Evolutionary conservation across 2,888 invertebrate genomes (phyloP), one percentile per base, ranked within the genome.

Genomic region (Cephus rjabovi): DNA sequence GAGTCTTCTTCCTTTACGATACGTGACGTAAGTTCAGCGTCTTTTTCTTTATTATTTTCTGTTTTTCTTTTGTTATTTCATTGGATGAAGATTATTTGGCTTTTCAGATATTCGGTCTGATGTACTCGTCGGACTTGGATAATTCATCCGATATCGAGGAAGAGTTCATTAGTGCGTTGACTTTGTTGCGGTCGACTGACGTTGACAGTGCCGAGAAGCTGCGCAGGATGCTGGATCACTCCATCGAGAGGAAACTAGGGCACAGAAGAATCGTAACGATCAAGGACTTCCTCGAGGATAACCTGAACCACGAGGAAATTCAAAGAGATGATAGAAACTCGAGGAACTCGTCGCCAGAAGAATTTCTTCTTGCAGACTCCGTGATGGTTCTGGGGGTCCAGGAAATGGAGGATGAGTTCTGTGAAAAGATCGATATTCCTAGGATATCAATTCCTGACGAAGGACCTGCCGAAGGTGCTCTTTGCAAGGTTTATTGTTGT

Each of bases 381-480:
- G 9, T 23, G 71, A 23, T 23, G 23, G 23, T 9, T 56, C 6
- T 23, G 2, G 56, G 56, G 23, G 23, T 56, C 56, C 56, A 56
- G 56, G 23, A 56, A 23, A 9, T 9, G 56, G 56, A 56, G 15
- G 69, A 70, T 30, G 56, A 56, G 56, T 56, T 15, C 9, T 23
- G 56, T 23, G 88, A 87, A 11, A 80, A 78, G 15, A 83, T 73
- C 2, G 87, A 86, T n/a, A 83, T 89, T 35, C 89, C 89, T 6
- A 87, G 86, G 74, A 89, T 89, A 77, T 89, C 89, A 6, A 89
- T 89, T 74, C 89, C 89, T 6, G 90, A 90, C 73, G 89, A 88
- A 78, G 88, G 80, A 75, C 83, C 83, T 9, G 77, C 33, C 30
- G 87, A 88, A 30, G 84, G 79, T 12, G 83, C 79, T 12, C 76